phyloP scores from a whole-genome alignment of 2,113 vertebrate species.

The Sinocyclocheilus anshuiensis region DNA sequence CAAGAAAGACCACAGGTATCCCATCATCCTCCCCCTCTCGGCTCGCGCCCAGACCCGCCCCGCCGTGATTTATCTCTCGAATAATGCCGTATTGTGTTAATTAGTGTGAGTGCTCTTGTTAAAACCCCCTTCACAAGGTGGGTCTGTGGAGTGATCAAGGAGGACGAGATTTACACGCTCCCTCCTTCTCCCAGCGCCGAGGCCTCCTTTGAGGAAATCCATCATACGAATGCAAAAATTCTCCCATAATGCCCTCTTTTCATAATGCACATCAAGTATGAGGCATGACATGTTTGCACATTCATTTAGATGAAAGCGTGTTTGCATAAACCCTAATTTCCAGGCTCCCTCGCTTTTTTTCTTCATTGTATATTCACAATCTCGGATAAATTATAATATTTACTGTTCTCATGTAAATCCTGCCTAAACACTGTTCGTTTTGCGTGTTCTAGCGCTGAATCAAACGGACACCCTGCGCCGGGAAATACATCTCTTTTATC shows the following conservation, averaged over 20 bases:
- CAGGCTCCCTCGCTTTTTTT: slow-evolving; percentile 57
- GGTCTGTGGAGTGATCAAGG: slow-evolving; percentile 56
- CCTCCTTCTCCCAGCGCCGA: slow-evolving; percentile 24
- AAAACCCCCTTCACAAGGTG: slow-evolving; percentile 54
- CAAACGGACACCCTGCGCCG: slow-evolving; percentile 94
- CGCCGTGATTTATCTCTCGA: slow-evolving; percentile 53
- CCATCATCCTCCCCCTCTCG: not conserved
- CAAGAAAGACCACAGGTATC: slow-evolving; percentile 89
- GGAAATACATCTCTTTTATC: slow-evolving; percentile 99
- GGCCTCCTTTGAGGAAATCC: slow-evolving; percentile 42
- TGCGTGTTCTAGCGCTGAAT: slow-evolving; percentile 97
- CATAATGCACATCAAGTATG: slow-evolving; percentile 52
- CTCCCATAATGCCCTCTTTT: slow-evolving; percentile 27
- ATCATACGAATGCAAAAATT: slow-evolving; percentile 57
- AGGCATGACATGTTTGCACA: slow-evolving; percentile 57
- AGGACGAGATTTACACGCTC: slow-evolving; percentile 52
- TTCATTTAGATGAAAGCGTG: slow-evolving; percentile 58
- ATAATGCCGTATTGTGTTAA: slow-evolving; percentile 59
- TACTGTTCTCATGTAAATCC: slow-evolving; percentile 82
- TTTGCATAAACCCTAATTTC: slow-evolving; percentile 67
- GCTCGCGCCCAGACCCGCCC: not conserved
- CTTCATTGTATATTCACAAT: slow-evolving; percentile 74
- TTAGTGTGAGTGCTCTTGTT: slow-evolving; percentile 60
- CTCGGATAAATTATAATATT: slow-evolving; percentile 82
- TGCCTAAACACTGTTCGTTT: slow-evolving; percentile 93